Conservation (phyloP, 2,888 invertebrate species). For the Diadegma fenestrale region DNA sequence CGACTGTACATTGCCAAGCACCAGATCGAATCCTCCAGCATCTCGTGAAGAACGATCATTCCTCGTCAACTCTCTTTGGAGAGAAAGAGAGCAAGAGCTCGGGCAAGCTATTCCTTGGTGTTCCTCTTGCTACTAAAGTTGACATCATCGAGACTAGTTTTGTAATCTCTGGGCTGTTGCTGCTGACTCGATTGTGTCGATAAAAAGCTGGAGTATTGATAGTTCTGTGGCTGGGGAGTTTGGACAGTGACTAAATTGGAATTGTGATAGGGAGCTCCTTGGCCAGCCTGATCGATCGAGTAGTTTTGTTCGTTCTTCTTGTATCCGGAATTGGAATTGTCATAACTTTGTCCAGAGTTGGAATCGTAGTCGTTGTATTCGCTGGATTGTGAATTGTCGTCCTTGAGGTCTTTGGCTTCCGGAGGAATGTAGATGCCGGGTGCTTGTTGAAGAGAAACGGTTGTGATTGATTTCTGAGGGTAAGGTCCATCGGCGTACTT, state of each 20-base stretch:
- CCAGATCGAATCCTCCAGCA: conserved; percentile 1
- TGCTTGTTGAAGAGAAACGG: conserved; percentile 74
- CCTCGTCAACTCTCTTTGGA: neutral
- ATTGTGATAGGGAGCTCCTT: conserved; percentile 72
- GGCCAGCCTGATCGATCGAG: conserved; percentile 71
- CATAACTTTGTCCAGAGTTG: conserved; percentile 69
- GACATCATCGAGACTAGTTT: conserved; percentile 74
- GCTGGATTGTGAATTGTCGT: conserved; percentile 64
- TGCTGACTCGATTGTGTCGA: conserved; percentile 71
- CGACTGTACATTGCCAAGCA: conserved; percentile 33
- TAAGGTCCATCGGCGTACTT: conserved; percentile 73
- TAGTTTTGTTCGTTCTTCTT: conserved; percentile 72
- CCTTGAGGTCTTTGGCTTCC: conserved; percentile 66
- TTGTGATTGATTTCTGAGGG: conserved; percentile 74
- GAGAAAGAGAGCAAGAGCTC: neutral
- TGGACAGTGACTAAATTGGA: conserved; percentile 75
- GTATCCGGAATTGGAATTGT: conserved; percentile 61
- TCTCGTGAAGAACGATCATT: conserved; percentile 20
- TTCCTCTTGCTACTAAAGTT: conserved; percentile 77
- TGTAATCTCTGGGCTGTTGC: conserved; percentile 67
- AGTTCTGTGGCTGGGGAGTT: conserved; percentile 74
- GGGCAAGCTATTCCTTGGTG: conserved; percentile 69
- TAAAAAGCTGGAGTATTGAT: conserved; percentile 77
- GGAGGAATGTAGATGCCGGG: conserved; percentile 76
- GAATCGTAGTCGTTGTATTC: conserved; percentile 78